Evolutionary conservation across 1,140 invertebrate species (phyloP).

Genomic region (Frieseomelitta varia): DNA sequence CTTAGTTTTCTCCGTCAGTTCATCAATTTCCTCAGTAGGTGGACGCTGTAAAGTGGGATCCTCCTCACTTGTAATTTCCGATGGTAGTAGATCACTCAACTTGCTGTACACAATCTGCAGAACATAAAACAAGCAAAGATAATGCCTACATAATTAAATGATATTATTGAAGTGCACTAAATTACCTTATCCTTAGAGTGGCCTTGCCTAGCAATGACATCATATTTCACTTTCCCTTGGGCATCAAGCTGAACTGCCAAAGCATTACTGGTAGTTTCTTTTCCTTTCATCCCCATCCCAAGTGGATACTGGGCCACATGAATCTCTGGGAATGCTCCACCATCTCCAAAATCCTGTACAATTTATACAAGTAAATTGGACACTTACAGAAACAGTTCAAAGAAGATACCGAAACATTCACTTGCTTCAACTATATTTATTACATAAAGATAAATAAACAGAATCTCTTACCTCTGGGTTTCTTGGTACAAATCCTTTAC

Average conservation of each 20-base stretch:
- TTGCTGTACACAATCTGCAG: constrained; percentile 96
- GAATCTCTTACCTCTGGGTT: constrained; percentile 88
- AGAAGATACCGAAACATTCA: not conserved
- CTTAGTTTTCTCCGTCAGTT: constrained; percentile 93
- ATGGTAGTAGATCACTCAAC: constrained; percentile 94
- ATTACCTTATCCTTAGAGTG: constrained; percentile 96
- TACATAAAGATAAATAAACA: not conserved
- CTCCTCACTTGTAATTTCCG: constrained; percentile 95
- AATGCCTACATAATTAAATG: not conserved
- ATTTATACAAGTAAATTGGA: not conserved
- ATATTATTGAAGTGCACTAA: not conserved
- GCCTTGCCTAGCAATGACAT: constrained; percentile 96
- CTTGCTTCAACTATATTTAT: not conserved
- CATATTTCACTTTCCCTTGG: constrained; percentile 97
- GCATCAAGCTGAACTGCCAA: constrained; percentile 97
- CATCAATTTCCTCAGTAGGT: constrained; percentile 91
- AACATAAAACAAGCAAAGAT: constrained; percentile 8
- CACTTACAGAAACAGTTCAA: constrained; percentile 3
- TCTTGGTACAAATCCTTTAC: constrained; percentile 97
- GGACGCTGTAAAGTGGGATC: constrained; percentile 95
- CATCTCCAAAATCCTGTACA: constrained; percentile 93
- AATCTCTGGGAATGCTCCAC: constrained; percentile 99
- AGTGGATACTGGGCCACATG: constrained; percentile 98
- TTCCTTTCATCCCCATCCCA: constrained; percentile 90
- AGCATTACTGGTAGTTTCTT: constrained; percentile 92